Base-by-base conservation (phyloP, 2,797 vertebrate species). In the Bufotes viridis region DNA sequence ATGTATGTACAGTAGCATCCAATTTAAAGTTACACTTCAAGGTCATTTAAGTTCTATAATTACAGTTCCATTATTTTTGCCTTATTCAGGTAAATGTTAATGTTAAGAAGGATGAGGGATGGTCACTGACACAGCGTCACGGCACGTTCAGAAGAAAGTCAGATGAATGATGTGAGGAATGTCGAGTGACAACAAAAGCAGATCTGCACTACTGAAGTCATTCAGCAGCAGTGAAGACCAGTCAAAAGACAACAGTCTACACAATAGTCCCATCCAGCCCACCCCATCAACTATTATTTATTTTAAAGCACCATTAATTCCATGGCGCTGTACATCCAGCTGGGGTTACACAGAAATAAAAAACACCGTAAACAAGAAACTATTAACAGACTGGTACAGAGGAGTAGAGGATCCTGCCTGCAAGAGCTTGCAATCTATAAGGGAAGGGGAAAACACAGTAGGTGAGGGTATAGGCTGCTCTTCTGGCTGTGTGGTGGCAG, bases 161-260 rank as follows among this genome's bases (percentile, higher is more conserved):
- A 67, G 57, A n/a, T 53, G 18, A 65, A 49, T 78, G 15, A 55
- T 49, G 14, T 11, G 15, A 34, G 26, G 78, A 81, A 60, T 49
- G 58, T 34, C 26, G 53, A 63, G 13, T 26, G 12, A 69, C 67
- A 7, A 79, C 76, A 69, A 85, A 67, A 29, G 58, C 15, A n/a
- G 42, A 80, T 34, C 9, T 61, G 20, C 72, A 24, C 57, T 63
- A 49, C n/a, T 51, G 8, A 51, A 17, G 57, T 75, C 7, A 76
- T 84, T 61, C 70, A 76, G 20, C 0, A 60, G 82, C 18, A n/a
- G 11, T 42, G 18, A 70, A 57, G 55, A 18, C 9, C 58, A 17
- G 7, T 26, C 3, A 4, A 42, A 34, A 80, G 13, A 81, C 58
- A 67, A 81, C 92, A 87, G 92, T 63, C 72, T 51, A n/a, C 12